Conservation (phyloP, 1,140 invertebrate genomes). For the Anthonomus grandis region DNA sequence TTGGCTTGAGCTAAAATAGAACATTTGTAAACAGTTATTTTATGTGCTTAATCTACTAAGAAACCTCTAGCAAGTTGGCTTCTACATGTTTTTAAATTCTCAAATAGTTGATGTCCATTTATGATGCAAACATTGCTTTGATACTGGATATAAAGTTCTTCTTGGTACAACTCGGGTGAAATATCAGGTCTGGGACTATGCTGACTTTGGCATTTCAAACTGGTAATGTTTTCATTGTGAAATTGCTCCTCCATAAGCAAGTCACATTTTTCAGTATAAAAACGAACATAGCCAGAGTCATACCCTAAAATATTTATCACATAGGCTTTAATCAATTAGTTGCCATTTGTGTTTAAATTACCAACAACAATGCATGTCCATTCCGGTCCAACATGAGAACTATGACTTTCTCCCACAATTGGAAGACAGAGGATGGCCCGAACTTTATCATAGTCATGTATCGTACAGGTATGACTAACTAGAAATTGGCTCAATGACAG, state of each 20-base stretch:
- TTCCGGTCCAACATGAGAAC: constrained; percentile 67
- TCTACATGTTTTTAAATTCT: constrained; percentile 73
- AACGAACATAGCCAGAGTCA: constrained; percentile 76
- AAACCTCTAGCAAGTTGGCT: constrained; percentile 78
- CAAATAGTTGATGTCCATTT: constrained; percentile 79
- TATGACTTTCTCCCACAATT: constrained; percentile 45
- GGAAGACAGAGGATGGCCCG: constrained; percentile 54
- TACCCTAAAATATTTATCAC: constrained; percentile 64
- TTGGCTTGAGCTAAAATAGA: constrained; percentile 66
- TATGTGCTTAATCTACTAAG: neutral
- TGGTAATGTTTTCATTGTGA: constrained; percentile 75
- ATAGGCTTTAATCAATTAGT: neutral
- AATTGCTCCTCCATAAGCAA: constrained; percentile 80
- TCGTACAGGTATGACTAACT: constrained; percentile 56
- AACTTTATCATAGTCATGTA: constrained; percentile 53
- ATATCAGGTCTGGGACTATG: constrained; percentile 58
- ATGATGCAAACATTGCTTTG: constrained; percentile 73
- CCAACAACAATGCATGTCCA: constrained; percentile 86
- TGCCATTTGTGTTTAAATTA: too few relatives aligned
- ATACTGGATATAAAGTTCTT: constrained; percentile 85
- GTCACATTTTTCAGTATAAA: constrained; percentile 86
- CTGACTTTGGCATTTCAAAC: constrained; percentile 79
- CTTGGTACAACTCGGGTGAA: constrained; percentile 56
- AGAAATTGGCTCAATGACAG: constrained; percentile 50
- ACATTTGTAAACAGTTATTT: neutral